Percentiles rank a stretch among this genome's conserved stretches.
Conservation (phyloP, 1,140 invertebrate species). For the Agraylea sexmaculata region DNA sequence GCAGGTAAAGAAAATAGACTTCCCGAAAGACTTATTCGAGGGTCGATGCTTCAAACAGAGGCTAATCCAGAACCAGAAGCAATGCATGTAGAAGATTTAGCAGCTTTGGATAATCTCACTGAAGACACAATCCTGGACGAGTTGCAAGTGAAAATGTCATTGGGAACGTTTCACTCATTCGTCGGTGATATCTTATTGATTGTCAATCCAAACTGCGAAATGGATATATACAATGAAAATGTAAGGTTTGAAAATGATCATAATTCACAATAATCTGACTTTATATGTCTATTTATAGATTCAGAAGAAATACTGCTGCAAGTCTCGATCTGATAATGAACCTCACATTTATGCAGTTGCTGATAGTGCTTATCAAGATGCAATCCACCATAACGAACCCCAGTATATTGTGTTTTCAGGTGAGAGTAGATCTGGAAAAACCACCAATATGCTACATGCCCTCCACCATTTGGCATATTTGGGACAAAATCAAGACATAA, state of each 20-base stretch:
- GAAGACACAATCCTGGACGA: conserved; percentile 70
- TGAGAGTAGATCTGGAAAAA: conserved; percentile 76
- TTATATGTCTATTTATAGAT: conserved; percentile 45
- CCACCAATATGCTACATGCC: conserved; percentile 59
- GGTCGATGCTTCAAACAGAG: conserved; percentile 43
- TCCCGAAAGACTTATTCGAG: conserved; percentile 53
- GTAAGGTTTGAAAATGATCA: conserved; percentile 38
- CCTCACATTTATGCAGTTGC: conserved; percentile 84
- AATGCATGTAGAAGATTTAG: conserved; percentile 77
- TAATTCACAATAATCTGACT: not conserved
- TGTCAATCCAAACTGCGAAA: conserved; percentile 69
- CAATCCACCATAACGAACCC: conserved; percentile 66
- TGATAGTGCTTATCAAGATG: conserved; percentile 76
- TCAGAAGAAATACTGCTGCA: conserved; percentile 70
- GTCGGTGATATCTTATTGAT: conserved; percentile 81
- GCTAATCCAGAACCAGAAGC: conserved; percentile 45
- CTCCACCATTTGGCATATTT: conserved; percentile 65
- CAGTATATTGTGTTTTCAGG: conserved; percentile 76
- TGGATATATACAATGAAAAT: conserved; percentile 53
- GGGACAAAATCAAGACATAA: conserved; percentile 48
- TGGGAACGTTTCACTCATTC: conserved; percentile 71
- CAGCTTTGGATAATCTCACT: conserved; percentile 62
- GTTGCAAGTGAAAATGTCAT: conserved; percentile 55
- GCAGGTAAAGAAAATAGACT: conserved; percentile 31
- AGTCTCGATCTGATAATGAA: conserved; percentile 77